A percentile compares a stretch with the other conserved stretches of the same genome.
Conservation (phyloP, 2,113 vertebrate species). For the Tauraco erythrolophus region DNA sequence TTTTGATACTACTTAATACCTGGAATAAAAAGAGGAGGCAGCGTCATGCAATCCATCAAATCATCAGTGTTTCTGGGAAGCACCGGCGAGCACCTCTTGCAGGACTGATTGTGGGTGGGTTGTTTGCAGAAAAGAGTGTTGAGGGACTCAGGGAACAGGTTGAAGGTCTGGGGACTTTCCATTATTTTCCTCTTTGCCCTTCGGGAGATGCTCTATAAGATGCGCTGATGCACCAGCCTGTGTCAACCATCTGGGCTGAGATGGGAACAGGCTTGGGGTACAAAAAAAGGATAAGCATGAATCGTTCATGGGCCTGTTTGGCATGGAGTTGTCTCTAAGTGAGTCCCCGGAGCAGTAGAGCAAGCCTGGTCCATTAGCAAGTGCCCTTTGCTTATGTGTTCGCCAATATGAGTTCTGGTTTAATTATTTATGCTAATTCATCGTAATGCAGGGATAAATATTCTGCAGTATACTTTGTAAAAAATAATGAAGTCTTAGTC, state of each 20-base stretch:
- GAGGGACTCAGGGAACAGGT: neutral
- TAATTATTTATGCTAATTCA: conserved; percentile 72
- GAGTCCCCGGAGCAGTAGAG: neutral
- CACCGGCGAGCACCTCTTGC: neutral
- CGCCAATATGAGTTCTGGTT: neutral
- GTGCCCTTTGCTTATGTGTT: neutral
- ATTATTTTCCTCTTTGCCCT: neutral
- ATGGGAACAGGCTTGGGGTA: neutral
- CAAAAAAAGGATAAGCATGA: neutral
- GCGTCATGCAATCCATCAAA: neutral
- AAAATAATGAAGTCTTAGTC: conserved; percentile 68
- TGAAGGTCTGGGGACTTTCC: neutral
- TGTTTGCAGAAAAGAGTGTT: neutral
- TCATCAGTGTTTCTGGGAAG: neutral
- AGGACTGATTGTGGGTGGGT: neutral
- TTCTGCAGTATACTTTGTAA: conserved; percentile 61
- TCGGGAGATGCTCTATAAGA: neutral
- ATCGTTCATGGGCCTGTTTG: neutral
- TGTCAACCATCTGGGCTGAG: neutral
- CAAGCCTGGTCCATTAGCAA: conserved; percentile 35
- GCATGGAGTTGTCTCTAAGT: neutral
- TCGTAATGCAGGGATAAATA: conserved; percentile 49
- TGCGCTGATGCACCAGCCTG: neutral
- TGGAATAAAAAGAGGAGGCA: conserved; percentile 17
- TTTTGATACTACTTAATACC: neutral